Evolutionary conservation across 2,797 vertebrate species (phyloP).

Genomic region (Rhinoraja longicauda): DNA sequence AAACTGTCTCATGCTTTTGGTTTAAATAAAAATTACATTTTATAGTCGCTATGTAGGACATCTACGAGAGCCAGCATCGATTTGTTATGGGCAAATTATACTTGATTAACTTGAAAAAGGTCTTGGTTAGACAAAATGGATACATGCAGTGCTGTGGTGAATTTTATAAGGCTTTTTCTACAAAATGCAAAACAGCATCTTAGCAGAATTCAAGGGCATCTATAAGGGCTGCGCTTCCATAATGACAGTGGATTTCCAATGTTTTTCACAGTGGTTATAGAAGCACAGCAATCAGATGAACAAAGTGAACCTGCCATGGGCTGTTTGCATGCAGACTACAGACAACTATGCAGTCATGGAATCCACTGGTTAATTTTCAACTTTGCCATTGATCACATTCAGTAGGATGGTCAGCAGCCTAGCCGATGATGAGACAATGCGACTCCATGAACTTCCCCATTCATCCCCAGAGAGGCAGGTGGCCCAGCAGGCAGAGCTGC

Average conservation of each 20-base stretch:
- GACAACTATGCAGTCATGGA: neutral
- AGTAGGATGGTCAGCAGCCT: neutral
- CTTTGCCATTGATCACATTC: neutral
- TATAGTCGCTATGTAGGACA: too few relatives aligned
- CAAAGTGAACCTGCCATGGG: neutral
- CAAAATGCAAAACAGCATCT: too few relatives aligned
- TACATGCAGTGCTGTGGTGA: too few relatives aligned
- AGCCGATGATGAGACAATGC: neutral
- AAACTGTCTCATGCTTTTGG: too few relatives aligned
- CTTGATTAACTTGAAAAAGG: too few relatives aligned
- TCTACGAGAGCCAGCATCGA: too few relatives aligned
- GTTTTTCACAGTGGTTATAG: neutral
- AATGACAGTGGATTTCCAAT: neutral
- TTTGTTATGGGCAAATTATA: too few relatives aligned
- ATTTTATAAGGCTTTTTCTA: too few relatives aligned
- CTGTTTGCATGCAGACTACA: neutral
- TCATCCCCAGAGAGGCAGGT: neutral
- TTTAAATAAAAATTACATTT: too few relatives aligned
- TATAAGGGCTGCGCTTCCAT: neutral
- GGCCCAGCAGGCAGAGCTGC: too few relatives aligned
- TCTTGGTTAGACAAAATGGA: too few relatives aligned
- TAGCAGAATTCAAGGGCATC: too few relatives aligned
- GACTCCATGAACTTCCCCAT: neutral
- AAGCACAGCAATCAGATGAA: neutral
- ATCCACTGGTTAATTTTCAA: neutral